A percentile compares a stretch with the other conserved stretches of the same genome.
phyloP scores from a whole-genome alignment of 1,140 invertebrate species.

The Carposina sasakii region DNA sequence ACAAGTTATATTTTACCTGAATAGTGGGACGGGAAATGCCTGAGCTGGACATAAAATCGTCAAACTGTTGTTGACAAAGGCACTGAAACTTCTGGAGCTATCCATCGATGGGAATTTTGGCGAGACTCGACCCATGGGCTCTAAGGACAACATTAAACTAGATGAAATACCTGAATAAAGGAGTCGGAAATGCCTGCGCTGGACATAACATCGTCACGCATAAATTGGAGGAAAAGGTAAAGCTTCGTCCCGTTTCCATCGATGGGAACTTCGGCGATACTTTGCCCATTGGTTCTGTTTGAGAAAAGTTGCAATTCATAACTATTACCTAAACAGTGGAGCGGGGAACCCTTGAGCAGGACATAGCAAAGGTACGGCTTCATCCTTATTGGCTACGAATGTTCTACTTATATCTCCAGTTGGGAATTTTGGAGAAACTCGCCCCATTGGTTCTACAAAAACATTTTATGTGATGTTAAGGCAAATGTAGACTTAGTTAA shows the following conservation, averaged over 20 bases:
- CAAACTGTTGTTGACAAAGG: slow-evolving; percentile 73
- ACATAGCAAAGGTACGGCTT: slow-evolving; percentile 64
- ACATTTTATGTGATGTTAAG: too few relatives aligned
- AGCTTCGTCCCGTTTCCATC: slow-evolving; percentile 74
- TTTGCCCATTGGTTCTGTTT: slow-evolving; percentile 75
- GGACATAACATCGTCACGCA: slow-evolving; percentile 74
- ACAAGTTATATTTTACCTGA: too few relatives aligned
- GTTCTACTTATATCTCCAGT: slow-evolving; percentile 69
- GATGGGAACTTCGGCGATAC: slow-evolving; percentile 74
- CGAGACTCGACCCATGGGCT: slow-evolving; percentile 80
- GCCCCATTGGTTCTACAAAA: slow-evolving; percentile 73
- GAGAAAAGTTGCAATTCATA: slow-evolving; percentile 32
- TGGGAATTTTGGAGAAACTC: slow-evolving; percentile 76
- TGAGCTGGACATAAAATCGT: slow-evolving; percentile 77
- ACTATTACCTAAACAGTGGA: slow-evolving; percentile 76
- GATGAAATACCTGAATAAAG: slow-evolving; percentile 62
- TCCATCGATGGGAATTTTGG: slow-evolving; percentile 78
- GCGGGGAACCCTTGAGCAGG: slow-evolving; percentile 77
- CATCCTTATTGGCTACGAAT: slow-evolving; percentile 34
- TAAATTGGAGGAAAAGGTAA: slow-evolving; percentile 57
- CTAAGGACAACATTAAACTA: slow-evolving; percentile 67
- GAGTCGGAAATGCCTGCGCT: slow-evolving; percentile 78
- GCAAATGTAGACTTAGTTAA: too few relatives aligned
- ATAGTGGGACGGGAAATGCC: slow-evolving; percentile 78
- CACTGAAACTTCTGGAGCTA: slow-evolving; percentile 78